Evolutionary conservation across 2,797 vertebrate genomes (phyloP), one percentile per base, ranked within the genome.

Genomic region (Falco biarmicus): DNA sequence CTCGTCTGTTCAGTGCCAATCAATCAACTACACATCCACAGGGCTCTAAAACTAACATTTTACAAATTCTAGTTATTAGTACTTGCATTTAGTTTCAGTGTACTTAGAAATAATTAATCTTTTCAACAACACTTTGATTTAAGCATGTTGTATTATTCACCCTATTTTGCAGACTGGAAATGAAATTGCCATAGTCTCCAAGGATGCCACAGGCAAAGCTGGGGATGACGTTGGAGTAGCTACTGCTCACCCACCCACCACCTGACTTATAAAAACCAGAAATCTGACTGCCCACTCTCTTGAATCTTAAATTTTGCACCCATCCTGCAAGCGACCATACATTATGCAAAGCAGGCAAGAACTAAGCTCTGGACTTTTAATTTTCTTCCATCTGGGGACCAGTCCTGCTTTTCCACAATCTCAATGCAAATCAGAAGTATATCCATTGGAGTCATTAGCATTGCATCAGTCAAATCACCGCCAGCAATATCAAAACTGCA

Each of bases 361-460:
- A 90, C 47, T 81, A 47, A 79, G 90, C 75, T 92, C 76, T 0
- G 20, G 88, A 95, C 96, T 95, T 96, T 45, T 69, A 92, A 93
- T 95, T 85, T 90, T 83, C 39, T 71, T 80, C 71, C 88, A 95
- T 90, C 95, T 96, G 47, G 94, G 90, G 88, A 96, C 81, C 75
- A 96, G 96, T 89, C 90, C 87, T 75, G 92, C 85, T 96, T 94
- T 94, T 96, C 78, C 15, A 8, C 87, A 83, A 92, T 87, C 82
- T 94, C 79, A 73, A 69, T 89, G 91, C 89, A 95, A 92, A 96
- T 95, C 69, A 86, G 86, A 96, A 96, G 26, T 64, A 77, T 53
- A 93, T 87, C 91, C 93, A 82, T 87, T 95, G 92, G 78, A 93
- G 70, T 91, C 89, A 96, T 92, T 96, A 95, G 91, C 85, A 94